These are phyloP conservation scores for Drosophila affinis DNA, from an alignment of 2,888 invertebrate genomes.

Conservation along the genomic window DNA sequence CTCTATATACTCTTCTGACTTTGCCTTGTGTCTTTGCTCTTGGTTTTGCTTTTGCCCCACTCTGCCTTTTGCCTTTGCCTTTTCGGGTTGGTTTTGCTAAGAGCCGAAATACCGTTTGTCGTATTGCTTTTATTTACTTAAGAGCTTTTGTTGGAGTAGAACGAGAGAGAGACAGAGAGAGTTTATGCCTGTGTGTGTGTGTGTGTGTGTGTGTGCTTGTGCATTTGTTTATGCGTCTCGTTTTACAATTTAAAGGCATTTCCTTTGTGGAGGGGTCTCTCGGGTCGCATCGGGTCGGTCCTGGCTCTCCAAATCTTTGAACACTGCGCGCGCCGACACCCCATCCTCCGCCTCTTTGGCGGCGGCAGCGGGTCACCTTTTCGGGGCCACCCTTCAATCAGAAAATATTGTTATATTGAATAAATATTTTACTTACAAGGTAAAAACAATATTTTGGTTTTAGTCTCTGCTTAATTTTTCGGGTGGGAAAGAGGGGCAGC, in stretches of 20 bases:
- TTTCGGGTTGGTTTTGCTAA: constrained; percentile 40
- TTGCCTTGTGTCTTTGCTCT: constrained; percentile 39
- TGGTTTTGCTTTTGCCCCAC: constrained; percentile 28
- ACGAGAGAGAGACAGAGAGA: not conserved
- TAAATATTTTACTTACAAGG: constrained; percentile 79
- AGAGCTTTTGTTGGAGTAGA: constrained; percentile 57
- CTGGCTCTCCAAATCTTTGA: constrained; percentile 30
- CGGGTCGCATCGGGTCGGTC: constrained; percentile 10
- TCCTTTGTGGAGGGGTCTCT: constrained; percentile 46
- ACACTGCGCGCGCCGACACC: constrained; percentile 41
- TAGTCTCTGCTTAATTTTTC: constrained; percentile 70
- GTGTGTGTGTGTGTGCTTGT: constrained; percentile 42
- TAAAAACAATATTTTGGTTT: constrained; percentile 78
- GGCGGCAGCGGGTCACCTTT: constrained; percentile 5
- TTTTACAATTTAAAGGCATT: constrained; percentile 78
- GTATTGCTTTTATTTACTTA: constrained; percentile 70
- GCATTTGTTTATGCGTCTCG: constrained; percentile 79
- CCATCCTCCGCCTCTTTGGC: constrained; percentile 1
- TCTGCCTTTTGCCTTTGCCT: constrained; percentile 32
- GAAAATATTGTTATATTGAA: constrained; percentile 69
- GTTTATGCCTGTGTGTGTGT: constrained; percentile 34
- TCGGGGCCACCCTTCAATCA: constrained; percentile 38
- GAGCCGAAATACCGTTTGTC: not conserved
- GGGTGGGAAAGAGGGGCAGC: not conserved
- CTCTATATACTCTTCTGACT: constrained; percentile 58